phyloP scores from a whole-genome alignment of 2,797 vertebrate species.

The Premnoplex brunnescens region DNA sequence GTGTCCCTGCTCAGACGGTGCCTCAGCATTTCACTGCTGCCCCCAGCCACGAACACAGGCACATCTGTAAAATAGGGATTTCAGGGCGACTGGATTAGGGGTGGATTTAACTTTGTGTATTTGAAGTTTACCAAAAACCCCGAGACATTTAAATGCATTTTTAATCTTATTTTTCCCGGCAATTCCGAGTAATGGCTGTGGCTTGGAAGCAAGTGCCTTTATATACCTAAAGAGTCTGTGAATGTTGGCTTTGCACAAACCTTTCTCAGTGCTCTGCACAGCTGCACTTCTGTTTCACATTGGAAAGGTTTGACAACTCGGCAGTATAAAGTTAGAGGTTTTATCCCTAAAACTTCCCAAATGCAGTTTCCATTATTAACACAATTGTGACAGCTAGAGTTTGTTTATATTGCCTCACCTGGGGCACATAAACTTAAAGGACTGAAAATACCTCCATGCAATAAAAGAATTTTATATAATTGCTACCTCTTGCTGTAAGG shows the following conservation, averaged over 20 bases:
- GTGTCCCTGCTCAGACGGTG: background rate
- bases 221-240: background rate
- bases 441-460: conserved; percentile 40
- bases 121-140: background rate
- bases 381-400: background rate
- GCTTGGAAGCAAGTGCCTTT: background rate
- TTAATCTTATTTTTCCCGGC: background rate
- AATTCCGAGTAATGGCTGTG: background rate
- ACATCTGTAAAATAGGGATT: background rate
- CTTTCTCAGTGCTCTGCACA: background rate
- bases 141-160: background rate
- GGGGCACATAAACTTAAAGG: conserved; percentile 56
- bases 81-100: background rate
- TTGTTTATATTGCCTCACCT: conserved; percentile 28
- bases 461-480: conserved; percentile 58
- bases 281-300: conserved; percentile 21
- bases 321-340: conserved; percentile 43
- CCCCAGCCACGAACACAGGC: background rate
- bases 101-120: background rate
- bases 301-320: conserved; percentile 48
- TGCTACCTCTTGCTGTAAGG: conserved; percentile 64
- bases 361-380: conserved; percentile 36
- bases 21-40: background rate
- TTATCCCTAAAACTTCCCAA: conserved; percentile 65
- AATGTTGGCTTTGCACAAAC: conserved; percentile 4